phyloP scores from a whole-genome alignment of 2,888 invertebrate genomes.

The Synanthedon formicaeformis region DNA sequence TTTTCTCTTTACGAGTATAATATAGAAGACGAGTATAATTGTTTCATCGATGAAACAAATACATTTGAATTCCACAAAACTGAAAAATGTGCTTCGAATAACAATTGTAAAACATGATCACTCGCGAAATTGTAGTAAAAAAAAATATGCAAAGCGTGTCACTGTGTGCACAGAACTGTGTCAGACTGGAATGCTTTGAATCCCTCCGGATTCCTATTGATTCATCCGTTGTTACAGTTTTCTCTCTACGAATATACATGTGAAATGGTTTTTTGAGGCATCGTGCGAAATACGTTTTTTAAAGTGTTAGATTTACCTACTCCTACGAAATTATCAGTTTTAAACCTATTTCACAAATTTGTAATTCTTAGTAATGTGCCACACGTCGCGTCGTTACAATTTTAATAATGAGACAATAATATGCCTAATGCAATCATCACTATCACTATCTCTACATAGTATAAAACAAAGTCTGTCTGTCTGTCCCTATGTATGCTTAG shows the following conservation, averaged over 20 bases:
- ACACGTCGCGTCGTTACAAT: too few relatives aligned
- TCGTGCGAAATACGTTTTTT: neutral
- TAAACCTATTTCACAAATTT: too few relatives aligned
- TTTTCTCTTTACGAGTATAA: too few relatives aligned
- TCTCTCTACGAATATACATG: neutral
- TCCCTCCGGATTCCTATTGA: constrained; percentile 18
- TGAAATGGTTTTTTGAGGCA: neutral
- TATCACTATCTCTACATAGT: too few relatives aligned
- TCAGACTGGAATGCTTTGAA: constrained; percentile 4
- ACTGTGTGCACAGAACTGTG: neutral
- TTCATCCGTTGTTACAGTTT: constrained; percentile 10
- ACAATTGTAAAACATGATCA: neutral
- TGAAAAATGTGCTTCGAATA: neutral
- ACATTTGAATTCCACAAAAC: neutral
- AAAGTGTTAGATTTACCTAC: neutral
- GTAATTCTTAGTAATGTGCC: too few relatives aligned
- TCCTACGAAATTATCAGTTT: neutral
- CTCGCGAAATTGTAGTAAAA: neutral
- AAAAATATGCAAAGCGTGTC: neutral
- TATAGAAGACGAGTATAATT: too few relatives aligned
- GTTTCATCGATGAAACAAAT: too few relatives aligned
- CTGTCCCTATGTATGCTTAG: too few relatives aligned
- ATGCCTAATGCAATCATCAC: too few relatives aligned
- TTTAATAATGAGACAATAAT: too few relatives aligned
- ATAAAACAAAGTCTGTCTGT: too few relatives aligned